A percentile compares a stretch with the other conserved stretches of the same genome.
These are phyloP conservation scores for Drosophila trapezifrons DNA, from an alignment of 1,140 invertebrate species.

Conservation along the genomic window DNA sequence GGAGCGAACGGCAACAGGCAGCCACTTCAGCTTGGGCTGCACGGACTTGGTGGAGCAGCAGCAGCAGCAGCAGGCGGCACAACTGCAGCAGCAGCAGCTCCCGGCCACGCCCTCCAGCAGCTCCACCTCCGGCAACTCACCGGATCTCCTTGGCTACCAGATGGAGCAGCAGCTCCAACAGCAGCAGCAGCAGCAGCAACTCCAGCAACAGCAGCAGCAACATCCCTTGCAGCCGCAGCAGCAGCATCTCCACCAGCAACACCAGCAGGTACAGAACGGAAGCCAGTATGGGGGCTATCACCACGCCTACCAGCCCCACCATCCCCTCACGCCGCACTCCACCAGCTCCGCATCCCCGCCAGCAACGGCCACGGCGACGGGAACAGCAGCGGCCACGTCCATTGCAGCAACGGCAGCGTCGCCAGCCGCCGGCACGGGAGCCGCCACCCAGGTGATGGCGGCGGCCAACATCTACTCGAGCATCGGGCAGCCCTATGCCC, in stretches of 20 bases:
- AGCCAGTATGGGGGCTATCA: slow-evolving; percentile 51
- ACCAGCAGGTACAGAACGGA: slow-evolving; percentile 42
- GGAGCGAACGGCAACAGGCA: slow-evolving; percentile 34
- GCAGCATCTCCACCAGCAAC: slow-evolving; percentile 51
- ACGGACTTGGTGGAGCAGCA: slow-evolving; percentile 58
- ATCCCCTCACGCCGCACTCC: slow-evolving; percentile 64
- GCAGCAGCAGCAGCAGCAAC: slow-evolving; percentile 51
- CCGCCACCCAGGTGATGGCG: slow-evolving; percentile 57
- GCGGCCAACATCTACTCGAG: slow-evolving; percentile 75
- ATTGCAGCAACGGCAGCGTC: slow-evolving; percentile 6
- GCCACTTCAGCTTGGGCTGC: slow-evolving; percentile 53
- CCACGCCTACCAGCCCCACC: slow-evolving; percentile 55
- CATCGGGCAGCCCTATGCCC: slow-evolving; percentile 84
- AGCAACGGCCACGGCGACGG: slow-evolving; percentile 9
- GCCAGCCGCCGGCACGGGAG: not conserved
- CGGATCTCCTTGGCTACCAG: slow-evolving; percentile 65
- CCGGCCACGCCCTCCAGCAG: slow-evolving; percentile 68
- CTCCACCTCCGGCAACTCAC: slow-evolving; percentile 73
- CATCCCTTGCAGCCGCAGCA: slow-evolving; percentile 42
- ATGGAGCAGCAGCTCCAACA: slow-evolving; percentile 62
- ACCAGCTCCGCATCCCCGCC: slow-evolving; percentile 56
- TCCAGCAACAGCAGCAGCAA: slow-evolving; percentile 35
- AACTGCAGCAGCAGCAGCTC: slow-evolving; percentile 49
- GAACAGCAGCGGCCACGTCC: not conserved
- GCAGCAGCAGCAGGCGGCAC: slow-evolving; percentile 53